Conservation (phyloP, 1,140 invertebrate species). For the Maconellicoccus hirsutus region DNA sequence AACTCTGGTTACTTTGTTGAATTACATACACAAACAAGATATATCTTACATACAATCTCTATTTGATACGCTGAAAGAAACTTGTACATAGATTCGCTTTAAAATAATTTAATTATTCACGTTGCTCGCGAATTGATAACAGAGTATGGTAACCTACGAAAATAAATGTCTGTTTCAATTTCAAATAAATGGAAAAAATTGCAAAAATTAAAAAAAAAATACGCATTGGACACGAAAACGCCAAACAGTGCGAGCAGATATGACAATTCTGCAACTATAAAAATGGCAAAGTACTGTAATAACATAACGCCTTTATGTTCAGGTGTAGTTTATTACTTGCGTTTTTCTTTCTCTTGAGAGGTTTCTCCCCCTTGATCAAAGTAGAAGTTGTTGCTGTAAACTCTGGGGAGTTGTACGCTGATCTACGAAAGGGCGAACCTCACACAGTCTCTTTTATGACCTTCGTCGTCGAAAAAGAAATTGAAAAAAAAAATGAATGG, state of each 20-base stretch:
- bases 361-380: neutral
- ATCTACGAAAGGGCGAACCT: neutral
- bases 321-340: conserved; percentile 8
- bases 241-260: neutral
- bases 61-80: neutral
- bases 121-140: neutral
- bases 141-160: neutral
- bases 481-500: neutral
- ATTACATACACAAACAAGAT: too few relatives aligned
- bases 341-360: neutral
- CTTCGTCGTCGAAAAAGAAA: conserved; percentile 3
- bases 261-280: conserved; percentile 5
- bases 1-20: too few relatives aligned
- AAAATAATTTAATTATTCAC: neutral
- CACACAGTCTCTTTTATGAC: conserved; percentile 3
- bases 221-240: conserved; percentile 2
- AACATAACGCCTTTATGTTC: conserved; percentile 8
- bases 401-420: neutral
- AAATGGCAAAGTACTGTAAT: neutral
- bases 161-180: conserved; percentile 3
- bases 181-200: neutral
- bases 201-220: neutral
- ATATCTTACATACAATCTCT: too few relatives aligned
- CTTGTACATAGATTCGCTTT: neutral
- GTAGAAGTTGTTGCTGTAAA: conserved; percentile 4